Percentiles rank a stretch among this genome's conserved stretches.
phyloP scores from a whole-genome alignment of 2,113 vertebrate genomes.

The Myotis brandtii region DNA sequence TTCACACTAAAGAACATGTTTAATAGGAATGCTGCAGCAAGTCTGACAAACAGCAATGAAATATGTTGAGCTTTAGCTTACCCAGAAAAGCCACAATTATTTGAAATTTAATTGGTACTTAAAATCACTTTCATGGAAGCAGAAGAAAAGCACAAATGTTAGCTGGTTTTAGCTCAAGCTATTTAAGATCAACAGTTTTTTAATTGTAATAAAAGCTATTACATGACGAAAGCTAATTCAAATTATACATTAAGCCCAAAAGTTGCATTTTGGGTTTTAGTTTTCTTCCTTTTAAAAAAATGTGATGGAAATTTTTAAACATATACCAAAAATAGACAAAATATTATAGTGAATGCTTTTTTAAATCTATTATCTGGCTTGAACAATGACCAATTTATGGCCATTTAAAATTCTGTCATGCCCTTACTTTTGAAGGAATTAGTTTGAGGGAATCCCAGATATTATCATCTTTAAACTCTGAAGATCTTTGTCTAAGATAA shows the following conservation, averaged over 20 bases:
- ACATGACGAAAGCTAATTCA: not conserved
- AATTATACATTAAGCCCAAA: not conserved
- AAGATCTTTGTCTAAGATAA: not conserved
- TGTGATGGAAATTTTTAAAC: not conserved
- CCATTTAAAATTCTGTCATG: conserved; percentile 6
- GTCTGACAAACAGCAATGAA: not conserved
- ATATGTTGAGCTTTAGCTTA: not conserved
- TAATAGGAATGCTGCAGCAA: not conserved
- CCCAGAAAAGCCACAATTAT: conserved; percentile 22
- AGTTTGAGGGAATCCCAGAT: conserved; percentile 14
- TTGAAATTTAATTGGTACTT: conserved; percentile 29
- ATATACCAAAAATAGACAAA: not conserved
- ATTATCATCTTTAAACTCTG: not conserved
- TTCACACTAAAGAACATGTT: conserved; percentile 43
- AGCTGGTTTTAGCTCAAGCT: conserved; percentile 43
- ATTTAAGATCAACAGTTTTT: conserved; percentile 16
- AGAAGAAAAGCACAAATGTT: conserved; percentile 41
- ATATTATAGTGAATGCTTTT: not conserved
- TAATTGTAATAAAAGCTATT: conserved; percentile 27
- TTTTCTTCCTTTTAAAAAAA: not conserved
- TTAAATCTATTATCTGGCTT: not conserved
- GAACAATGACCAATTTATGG: not conserved
- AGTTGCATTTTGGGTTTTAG: conserved; percentile 16
- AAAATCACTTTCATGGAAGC: conserved; percentile 29
- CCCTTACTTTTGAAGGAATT: not conserved